These are phyloP conservation scores for Menidia beryllina DNA, from an alignment of 2,113 vertebrate species.

Conservation along the genomic window DNA sequence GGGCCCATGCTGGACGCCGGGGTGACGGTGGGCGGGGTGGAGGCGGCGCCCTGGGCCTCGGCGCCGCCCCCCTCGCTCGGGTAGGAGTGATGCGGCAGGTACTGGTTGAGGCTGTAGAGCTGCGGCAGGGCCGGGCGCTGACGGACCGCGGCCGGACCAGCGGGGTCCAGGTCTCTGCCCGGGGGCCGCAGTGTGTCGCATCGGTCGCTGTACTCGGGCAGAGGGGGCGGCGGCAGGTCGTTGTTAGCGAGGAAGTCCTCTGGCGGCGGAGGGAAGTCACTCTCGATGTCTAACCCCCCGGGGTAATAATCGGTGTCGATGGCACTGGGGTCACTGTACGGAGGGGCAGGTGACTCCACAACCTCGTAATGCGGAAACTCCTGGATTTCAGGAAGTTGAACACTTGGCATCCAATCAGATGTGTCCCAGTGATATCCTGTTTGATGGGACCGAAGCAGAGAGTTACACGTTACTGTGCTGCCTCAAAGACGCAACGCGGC, in stretches of 20 bases:
- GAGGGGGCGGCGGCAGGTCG: constrained; percentile 90
- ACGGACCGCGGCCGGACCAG: constrained; percentile 81
- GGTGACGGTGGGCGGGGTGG: constrained; percentile 54
- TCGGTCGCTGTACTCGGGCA: constrained; percentile 88
- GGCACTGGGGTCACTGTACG: constrained; percentile 90
- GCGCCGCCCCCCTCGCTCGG: constrained; percentile 83
- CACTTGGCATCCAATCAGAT: constrained; percentile 98
- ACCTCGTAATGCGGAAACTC: constrained; percentile 97
- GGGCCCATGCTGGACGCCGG: constrained; percentile 74
- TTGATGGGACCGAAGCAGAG: constrained; percentile 17
- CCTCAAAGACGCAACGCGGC: neutral
- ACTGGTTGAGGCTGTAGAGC: constrained; percentile 92
- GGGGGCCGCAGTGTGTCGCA: constrained; percentile 90
- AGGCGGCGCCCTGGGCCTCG: constrained; percentile 81
- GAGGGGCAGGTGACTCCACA: constrained; percentile 88
- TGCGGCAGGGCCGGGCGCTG: constrained; percentile 87
- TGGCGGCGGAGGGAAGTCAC: constrained; percentile 95
- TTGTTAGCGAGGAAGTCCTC: constrained; percentile 92
- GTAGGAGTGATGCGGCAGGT: constrained; percentile 91
- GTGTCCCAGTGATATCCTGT: constrained; percentile 99
- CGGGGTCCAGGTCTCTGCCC: constrained; percentile 84
- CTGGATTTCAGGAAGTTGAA: constrained; percentile 97
- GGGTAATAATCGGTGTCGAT: constrained; percentile 98
- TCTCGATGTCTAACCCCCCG: constrained; percentile 97
- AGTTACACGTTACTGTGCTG: neutral